Conservation (phyloP, 2,888 invertebrate genomes). For the Ferdinandea cuprea region DNA sequence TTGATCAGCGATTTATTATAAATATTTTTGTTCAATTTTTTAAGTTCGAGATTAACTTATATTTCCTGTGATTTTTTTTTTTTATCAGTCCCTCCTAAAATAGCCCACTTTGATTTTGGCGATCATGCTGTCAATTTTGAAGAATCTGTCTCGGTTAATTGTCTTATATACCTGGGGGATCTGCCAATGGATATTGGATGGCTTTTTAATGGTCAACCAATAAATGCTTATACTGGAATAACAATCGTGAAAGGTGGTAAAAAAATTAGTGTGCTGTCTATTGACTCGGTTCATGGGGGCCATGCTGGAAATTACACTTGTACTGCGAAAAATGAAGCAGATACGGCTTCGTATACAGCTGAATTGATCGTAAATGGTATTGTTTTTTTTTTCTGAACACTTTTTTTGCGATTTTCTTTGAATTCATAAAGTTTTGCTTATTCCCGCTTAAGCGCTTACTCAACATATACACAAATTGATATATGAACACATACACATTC, state of each 20-base stretch:
- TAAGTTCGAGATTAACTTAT: not conserved
- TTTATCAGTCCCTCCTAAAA: conserved; percentile 88
- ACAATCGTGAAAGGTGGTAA: conserved; percentile 84
- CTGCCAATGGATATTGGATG: conserved; percentile 86
- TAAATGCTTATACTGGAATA: conserved; percentile 82
- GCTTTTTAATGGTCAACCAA: conserved; percentile 84
- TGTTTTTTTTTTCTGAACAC: conserved; percentile 22
- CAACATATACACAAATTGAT: conserved; percentile 30
- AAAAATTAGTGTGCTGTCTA: conserved; percentile 86
- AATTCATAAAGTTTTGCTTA: conserved; percentile 48
- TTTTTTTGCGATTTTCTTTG: conserved; percentile 26
- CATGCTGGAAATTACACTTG: conserved; percentile 91
- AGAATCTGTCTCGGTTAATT: conserved; percentile 86
- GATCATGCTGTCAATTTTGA: conserved; percentile 87
- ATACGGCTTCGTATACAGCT: conserved; percentile 87
- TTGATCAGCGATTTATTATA: conserved; percentile 17
- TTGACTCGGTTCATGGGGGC: conserved; percentile 86
- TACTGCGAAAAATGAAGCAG: conserved; percentile 88
- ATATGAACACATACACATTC: no score
- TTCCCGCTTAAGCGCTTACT: conserved; percentile 45
- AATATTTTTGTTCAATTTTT: conserved; percentile 15
- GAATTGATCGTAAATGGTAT: conserved; percentile 88
- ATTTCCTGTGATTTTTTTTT: not conserved
- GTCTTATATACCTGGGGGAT: conserved; percentile 86
- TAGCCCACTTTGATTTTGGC: conserved; percentile 89